Evolutionary conservation across 2,888 invertebrate species (phyloP).

Genomic region (Tortricodes alternella): DNA sequence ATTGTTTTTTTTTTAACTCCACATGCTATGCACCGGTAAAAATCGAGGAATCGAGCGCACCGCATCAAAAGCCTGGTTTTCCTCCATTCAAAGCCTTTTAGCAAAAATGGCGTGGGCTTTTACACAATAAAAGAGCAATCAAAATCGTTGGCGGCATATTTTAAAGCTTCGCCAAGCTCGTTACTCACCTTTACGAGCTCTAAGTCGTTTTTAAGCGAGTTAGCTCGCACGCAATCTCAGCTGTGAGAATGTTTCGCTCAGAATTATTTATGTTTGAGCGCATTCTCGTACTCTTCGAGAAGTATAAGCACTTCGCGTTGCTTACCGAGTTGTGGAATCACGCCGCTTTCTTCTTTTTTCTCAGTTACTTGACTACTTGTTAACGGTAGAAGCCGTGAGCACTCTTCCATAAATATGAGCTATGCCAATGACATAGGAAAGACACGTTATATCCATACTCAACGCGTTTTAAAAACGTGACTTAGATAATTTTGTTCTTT

Average conservation of each 20-base stretch:
- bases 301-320: slow-evolving; percentile 5
- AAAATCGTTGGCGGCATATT: slow-evolving; percentile 51
- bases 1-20: not conserved
- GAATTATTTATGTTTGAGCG: slow-evolving; percentile 59
- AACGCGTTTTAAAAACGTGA: too few species aligned
- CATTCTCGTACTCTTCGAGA: slow-evolving; percentile 37
- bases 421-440: too few species aligned
- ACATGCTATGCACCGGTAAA: not conserved
- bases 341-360: not conserved
- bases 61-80: not conserved
- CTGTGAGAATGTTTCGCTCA: slow-evolving; percentile 49
- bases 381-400: slow-evolving; percentile 40
- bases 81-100: slow-evolving; percentile 19
- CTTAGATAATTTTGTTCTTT: too few species aligned
- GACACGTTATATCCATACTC: too few species aligned
- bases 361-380: slow-evolving; percentile 19
- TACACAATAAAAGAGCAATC: slow-evolving; percentile 38
- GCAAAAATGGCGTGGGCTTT: slow-evolving; percentile 21
- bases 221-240: slow-evolving; percentile 69
- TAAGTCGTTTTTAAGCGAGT: slow-evolving; percentile 71
- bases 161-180: slow-evolving; percentile 47
- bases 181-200: slow-evolving; percentile 72
- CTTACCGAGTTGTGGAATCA: not conserved
- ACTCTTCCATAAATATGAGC: too few species aligned
- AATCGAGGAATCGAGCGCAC: slow-evolving; percentile 8